Base-by-base conservation (phyloP, 1,140 invertebrate species). In the Drosophila murphyi region DNA sequence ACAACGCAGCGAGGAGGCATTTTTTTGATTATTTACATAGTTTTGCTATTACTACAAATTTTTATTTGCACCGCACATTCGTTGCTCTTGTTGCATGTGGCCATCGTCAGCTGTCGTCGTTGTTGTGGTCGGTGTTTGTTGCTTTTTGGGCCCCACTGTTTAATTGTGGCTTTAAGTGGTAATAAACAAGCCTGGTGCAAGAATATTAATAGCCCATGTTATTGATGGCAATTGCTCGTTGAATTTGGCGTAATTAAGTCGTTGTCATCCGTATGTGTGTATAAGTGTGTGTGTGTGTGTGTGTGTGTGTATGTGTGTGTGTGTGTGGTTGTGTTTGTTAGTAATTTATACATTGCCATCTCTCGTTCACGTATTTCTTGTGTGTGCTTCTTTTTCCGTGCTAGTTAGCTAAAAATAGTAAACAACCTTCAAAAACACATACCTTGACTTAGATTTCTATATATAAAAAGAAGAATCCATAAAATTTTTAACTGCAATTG, bases 191-290 rank as follows among this genome's bases (percentile, higher is more conserved):
- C 86, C 82, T 73, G 71, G 78, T 71, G 51, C 78, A 83, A 90
- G 86, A 85, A 91, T 91, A 91, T 91, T 91, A 91, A 91, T 91
- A 86, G 89, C 62, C 78, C 83, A 72, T 89, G 88, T 91, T 91
- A 91, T 91, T 91, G 89, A 91, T 91, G 88, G 89, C 88, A 91
- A 91, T 89, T 91, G 85, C 81, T 89, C 83, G 89, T 89, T 91
- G 83, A 91, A 80, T 91, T 91, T 91, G 89, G 89, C 88, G 83
- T 91, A 91, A 91, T 91, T 91, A 91, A 91, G 89, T 91, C 89
- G 81, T 91, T 89, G 85, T 83, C 76, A 75, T 63, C 72, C 86
- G 50, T 54, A 52, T 59, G 63, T 82, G 71, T 47, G 60, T 54
- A 47, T 76, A 34, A 41, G 29, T 47, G 28, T 71, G 32, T 61